A percentile compares a stretch with the other conserved stretches of the same genome.
Evolutionary conservation across 2,113 vertebrate species (phyloP).

Genomic region (Pseudorasbora parva): DNA sequence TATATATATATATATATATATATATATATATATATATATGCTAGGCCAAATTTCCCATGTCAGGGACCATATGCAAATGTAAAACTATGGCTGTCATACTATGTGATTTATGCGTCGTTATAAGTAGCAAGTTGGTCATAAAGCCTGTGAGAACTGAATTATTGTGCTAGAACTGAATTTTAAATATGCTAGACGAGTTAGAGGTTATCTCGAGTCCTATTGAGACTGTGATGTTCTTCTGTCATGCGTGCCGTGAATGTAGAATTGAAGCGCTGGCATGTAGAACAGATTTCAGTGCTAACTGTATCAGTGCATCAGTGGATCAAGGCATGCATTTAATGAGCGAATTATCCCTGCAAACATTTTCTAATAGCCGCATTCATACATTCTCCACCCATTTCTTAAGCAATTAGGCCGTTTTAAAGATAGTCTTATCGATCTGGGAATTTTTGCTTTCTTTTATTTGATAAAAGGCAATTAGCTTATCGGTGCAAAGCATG

Average conservation of each 20-base stretch:
- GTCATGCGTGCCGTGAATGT: slow-evolving; percentile 22
- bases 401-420: slow-evolving; percentile 27
- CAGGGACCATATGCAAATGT: neutral
- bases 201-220: slow-evolving; percentile 24
- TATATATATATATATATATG: too few species aligned
- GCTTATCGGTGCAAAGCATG: slow-evolving; percentile 46
- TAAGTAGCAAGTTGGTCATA: neutral
- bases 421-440: slow-evolving; percentile 43
- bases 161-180: neutral
- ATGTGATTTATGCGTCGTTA: neutral
- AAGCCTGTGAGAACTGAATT: neutral
- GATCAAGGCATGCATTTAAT: slow-evolving; percentile 30
- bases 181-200: neutral
- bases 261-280: neutral
- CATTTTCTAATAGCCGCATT: slow-evolving; percentile 41
- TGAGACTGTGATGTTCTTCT: neutral
- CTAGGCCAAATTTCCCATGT: neutral
- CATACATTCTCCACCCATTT: slow-evolving; percentile 16
- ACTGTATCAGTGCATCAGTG: slow-evolving; percentile 33
- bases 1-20: too few species aligned
- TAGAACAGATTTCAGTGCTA: slow-evolving; percentile 31
- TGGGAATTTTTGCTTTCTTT: slow-evolving; percentile 32
- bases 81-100: neutral
- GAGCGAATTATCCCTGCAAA: slow-evolving; percentile 38
- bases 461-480: slow-evolving; percentile 49